A percentile compares a stretch with the other conserved stretches of the same genome.
Evolutionary conservation across 2,113 vertebrate genomes (phyloP).

Genomic region (Synchiropus splendidus): DNA sequence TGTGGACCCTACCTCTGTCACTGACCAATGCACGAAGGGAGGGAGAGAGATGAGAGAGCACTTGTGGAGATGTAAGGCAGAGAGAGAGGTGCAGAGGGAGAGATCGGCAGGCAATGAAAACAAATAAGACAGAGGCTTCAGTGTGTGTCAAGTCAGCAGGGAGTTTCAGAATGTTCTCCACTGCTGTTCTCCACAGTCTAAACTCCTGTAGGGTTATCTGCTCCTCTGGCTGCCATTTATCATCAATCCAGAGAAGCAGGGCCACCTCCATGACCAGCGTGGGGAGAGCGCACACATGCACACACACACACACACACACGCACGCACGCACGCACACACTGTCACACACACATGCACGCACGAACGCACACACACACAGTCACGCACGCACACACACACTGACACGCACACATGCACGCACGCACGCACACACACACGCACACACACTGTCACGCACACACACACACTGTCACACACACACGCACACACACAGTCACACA

Average conservation of each 20-base stretch:
- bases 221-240: slow-evolving; percentile 95
- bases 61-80: slow-evolving; percentile 72
- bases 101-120: slow-evolving; percentile 77
- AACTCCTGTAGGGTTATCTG: slow-evolving; percentile 96
- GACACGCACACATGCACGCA: slow-evolving; percentile 1
- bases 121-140: slow-evolving; percentile 97
- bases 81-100: slow-evolving; percentile 47
- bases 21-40: slow-evolving; percentile 75
- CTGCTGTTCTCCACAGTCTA: slow-evolving; percentile 73
- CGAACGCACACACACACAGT: slow-evolving; percentile 10
- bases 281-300: slow-evolving; percentile 16
- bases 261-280: slow-evolving; percentile 19
- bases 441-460: slow-evolving; percentile 36
- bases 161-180: slow-evolving; percentile 98
- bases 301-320: slow-evolving; percentile 25
- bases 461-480: slow-evolving; percentile 15
- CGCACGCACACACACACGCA: slow-evolving; percentile 1
- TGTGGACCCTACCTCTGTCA: slow-evolving; percentile 90
- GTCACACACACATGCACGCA: slow-evolving; percentile 15
- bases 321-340: slow-evolving; percentile 3
- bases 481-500: slow-evolving; percentile 41
- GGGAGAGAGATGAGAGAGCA: slow-evolving; percentile 67
- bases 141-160: slow-evolving; percentile 90
- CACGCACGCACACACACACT: neutral
- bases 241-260: slow-evolving; percentile 69